A percentile compares a stretch with the other conserved stretches of the same genome.
Conservation (phyloP, 2,888 invertebrate species). For the Brachypterus glaber region DNA sequence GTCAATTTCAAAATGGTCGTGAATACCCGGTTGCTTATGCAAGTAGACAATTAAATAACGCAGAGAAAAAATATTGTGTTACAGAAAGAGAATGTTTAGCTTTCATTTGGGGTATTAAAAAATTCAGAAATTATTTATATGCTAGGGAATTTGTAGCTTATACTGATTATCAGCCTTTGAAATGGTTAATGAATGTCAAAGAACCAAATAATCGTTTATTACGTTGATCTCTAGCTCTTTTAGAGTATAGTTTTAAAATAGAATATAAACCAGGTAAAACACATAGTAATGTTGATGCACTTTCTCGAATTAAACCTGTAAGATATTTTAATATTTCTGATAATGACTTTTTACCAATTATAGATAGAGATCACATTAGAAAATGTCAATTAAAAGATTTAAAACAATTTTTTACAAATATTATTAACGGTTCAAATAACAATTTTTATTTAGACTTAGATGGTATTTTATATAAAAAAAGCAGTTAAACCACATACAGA, state of each 20-base stretch:
- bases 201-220: slow-evolving; percentile 16
- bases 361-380: too few species aligned
- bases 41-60: slow-evolving; percentile 15
- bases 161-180: slow-evolving; percentile 19
- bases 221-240: slow-evolving; percentile 16
- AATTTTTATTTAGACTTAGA: too few species aligned
- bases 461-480: slow-evolving; percentile 8
- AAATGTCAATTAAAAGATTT: too few species aligned
- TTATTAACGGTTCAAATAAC: too few species aligned
- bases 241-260: slow-evolving; percentile 16
- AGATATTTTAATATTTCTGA: slow-evolving; percentile 1
- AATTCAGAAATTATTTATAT: slow-evolving; percentile 17
- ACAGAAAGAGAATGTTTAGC: slow-evolving; percentile 18
- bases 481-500: not conserved
- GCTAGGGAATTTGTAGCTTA: slow-evolving; percentile 14
- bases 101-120: slow-evolving; percentile 18
- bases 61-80: slow-evolving; percentile 17
- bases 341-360: too few species aligned
- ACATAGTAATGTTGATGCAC: slow-evolving; percentile 16
- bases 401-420: too few species aligned
- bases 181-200: slow-evolving; percentile 15
- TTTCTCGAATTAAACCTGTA: slow-evolving; percentile 13
- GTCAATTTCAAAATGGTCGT: slow-evolving; percentile 17
- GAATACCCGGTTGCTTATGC: slow-evolving; percentile 18
- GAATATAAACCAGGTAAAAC: slow-evolving; percentile 16